Conservation (phyloP, 2,888 invertebrate genomes). For the Chironomus tentans region DNA sequence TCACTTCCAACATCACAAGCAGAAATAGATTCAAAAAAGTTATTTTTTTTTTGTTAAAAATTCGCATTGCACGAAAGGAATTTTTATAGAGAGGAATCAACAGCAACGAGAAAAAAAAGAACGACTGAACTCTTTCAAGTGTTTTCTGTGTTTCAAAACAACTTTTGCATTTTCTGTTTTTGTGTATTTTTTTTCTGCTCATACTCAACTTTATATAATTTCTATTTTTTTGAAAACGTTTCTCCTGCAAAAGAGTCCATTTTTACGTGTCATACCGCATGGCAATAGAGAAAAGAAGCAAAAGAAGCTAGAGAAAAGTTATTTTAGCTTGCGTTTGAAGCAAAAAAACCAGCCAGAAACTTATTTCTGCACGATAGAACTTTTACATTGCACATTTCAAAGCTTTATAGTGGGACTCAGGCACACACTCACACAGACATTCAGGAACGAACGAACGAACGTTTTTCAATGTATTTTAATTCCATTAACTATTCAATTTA, state of each 20-base stretch:
- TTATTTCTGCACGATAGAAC: slow-evolving; percentile 12
- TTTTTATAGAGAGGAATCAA: too few species aligned
- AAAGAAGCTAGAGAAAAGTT: background rate
- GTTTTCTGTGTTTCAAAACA: background rate
- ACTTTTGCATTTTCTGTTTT: background rate
- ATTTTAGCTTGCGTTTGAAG: too few species aligned
- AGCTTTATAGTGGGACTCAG: too few species aligned
- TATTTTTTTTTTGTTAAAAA: too few species aligned
- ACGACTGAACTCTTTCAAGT: too few species aligned
- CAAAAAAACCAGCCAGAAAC: background rate
- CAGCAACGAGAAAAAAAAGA: too few species aligned
- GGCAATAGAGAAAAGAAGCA: background rate
- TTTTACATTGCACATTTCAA: background rate
- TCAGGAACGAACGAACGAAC: background rate
- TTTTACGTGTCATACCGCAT: background rate
- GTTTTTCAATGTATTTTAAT: slow-evolving; percentile 17
- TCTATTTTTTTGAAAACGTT: too few species aligned
- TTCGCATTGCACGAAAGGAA: too few species aligned
- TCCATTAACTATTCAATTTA: slow-evolving; percentile 18
- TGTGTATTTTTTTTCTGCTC: background rate
- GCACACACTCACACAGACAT: too few species aligned
- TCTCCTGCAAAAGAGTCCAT: background rate
- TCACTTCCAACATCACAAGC: too few species aligned
- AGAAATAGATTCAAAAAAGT: too few species aligned
- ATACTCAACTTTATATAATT: too few species aligned